Percentiles rank a stretch among this genome's conserved stretches.
Evolutionary conservation across 2,113 vertebrate genomes (phyloP).

Genomic region (Phodopus roborovskii): DNA sequence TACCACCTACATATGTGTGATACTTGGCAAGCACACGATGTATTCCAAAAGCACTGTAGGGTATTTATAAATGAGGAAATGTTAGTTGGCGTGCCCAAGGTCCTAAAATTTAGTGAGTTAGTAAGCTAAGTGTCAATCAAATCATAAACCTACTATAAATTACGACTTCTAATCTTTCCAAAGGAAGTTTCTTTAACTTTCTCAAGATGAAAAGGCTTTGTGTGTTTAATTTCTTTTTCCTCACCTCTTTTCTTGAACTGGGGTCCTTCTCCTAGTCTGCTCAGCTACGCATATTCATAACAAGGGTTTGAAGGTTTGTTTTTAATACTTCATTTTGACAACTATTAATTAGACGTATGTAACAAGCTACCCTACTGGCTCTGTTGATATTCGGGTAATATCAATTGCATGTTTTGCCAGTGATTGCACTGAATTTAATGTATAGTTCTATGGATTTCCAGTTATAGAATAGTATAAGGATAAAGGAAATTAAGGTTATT

Average conservation of each 20-base stretch:
- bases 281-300: not conserved
- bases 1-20: not conserved
- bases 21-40: not conserved
- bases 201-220: not conserved
- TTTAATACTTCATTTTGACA: constrained; percentile 42
- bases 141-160: not conserved
- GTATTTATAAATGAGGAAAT: constrained; percentile 22
- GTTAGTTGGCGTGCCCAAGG: not conserved
- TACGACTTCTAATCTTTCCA: not conserved
- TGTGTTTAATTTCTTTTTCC: constrained; percentile 6
- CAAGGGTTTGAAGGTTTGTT: not conserved
- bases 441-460: constrained; percentile 10
- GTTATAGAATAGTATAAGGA: not conserved
- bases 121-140: not conserved
- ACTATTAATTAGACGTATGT: not conserved
- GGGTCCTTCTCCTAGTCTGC: not conserved
- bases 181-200: constrained; percentile 8
- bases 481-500: constrained; percentile 31
- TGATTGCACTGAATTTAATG: not conserved
- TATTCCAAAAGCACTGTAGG: not conserved
- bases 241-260: not conserved
- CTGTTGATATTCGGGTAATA: not conserved
- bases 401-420: not conserved
- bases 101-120: not conserved
- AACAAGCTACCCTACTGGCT: not conserved